These are phyloP conservation scores for Chymomyza procnemis DNA, from an alignment of 2,888 invertebrate species.

Conservation along the genomic window DNA sequence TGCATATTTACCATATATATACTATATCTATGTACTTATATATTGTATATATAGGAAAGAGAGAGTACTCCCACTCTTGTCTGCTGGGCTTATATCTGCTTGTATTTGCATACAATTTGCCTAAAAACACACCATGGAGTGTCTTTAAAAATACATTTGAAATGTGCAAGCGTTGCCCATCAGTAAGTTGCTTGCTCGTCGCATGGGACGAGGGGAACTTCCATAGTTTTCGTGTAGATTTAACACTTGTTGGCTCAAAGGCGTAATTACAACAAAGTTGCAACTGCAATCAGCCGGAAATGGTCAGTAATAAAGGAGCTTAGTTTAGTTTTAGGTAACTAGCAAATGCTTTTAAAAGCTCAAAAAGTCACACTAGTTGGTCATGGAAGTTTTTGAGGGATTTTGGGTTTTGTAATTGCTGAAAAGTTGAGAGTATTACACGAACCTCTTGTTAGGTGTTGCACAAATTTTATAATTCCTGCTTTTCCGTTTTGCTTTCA, in stretches of 20 bases:
- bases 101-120: slow-evolving; percentile 70
- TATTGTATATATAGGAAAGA: not conserved
- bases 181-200: slow-evolving; percentile 6
- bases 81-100: slow-evolving; percentile 28
- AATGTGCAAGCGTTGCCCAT: slow-evolving; percentile 23
- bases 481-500: not conserved
- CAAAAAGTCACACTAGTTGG: slow-evolving; percentile 10
- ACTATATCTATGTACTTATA: too few species aligned
- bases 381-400: not conserved
- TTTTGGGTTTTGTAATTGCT: slow-evolving; percentile 29
- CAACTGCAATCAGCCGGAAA: slow-evolving; percentile 57
- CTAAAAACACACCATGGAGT: slow-evolving; percentile 69
- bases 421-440: slow-evolving; percentile 14
- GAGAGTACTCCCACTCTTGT: not conserved
- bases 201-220: not conserved
- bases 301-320: slow-evolving; percentile 54
- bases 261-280: slow-evolving; percentile 64
- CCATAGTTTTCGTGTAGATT: slow-evolving; percentile 25
- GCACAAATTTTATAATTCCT: not conserved
- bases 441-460: not conserved
- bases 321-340: slow-evolving; percentile 41
- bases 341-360: slow-evolving; percentile 61
- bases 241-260: slow-evolving; percentile 70
- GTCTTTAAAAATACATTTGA: slow-evolving; percentile 70
- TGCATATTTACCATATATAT: not conserved